Percentiles rank a stretch among this genome's conserved stretches.
phyloP scores from a whole-genome alignment of 1,140 invertebrate genomes.

The Tetragnatha versicolor region DNA sequence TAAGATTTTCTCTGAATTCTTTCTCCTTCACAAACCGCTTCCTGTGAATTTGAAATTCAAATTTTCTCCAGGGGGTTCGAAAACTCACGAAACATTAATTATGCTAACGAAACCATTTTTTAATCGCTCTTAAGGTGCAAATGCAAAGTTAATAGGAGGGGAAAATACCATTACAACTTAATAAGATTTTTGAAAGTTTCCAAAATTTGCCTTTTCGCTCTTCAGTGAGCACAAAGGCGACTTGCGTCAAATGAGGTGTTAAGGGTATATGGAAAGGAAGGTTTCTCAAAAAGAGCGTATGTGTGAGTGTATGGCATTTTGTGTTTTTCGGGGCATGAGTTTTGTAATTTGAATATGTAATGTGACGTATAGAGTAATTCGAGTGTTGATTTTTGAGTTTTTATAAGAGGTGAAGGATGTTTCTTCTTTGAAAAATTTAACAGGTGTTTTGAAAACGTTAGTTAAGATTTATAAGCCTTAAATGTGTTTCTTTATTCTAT shows the following conservation, averaged over 20 bases:
- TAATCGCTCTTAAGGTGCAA: constrained; percentile 31
- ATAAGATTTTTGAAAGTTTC: constrained; percentile 10
- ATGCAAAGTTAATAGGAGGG: constrained; percentile 43
- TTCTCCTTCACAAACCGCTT: background rate
- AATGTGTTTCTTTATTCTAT: too few relatives aligned
- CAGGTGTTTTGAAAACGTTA: too few relatives aligned
- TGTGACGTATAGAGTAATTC: too few relatives aligned
- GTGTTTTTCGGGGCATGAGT: too few relatives aligned
- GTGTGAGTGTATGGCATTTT: too few relatives aligned
- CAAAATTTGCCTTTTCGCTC: background rate
- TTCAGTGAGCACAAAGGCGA: background rate
- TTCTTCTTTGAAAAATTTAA: too few relatives aligned
- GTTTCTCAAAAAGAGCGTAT: constrained; percentile 25
- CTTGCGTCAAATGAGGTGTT: background rate
- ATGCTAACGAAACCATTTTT: constrained; percentile 14
- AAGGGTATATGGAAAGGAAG: background rate
- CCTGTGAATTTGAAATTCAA: constrained; percentile 38
- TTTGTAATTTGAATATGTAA: too few relatives aligned
- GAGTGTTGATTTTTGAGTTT: too few relatives aligned
- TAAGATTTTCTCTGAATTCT: too few relatives aligned
- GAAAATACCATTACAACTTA: constrained; percentile 43
- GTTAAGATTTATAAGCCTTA: too few relatives aligned
- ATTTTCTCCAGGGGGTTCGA: background rate
- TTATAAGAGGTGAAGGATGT: too few relatives aligned
- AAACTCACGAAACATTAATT: constrained; percentile 12